These are phyloP conservation scores for Pontoporia blainvillei DNA, from an alignment of 2,113 vertebrate species.

Conservation along the genomic window DNA sequence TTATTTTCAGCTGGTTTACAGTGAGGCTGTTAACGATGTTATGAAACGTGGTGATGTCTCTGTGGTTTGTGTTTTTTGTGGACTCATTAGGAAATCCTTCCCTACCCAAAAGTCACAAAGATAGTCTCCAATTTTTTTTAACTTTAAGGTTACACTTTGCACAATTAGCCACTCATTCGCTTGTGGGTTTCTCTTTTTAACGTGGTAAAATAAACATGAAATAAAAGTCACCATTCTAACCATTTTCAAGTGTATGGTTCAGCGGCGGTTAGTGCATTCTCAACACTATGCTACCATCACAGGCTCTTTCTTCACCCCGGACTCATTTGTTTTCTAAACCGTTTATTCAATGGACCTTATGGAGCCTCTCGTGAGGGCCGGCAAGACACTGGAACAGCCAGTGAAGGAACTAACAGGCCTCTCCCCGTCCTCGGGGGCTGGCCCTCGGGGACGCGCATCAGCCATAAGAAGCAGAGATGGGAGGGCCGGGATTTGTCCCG, in stretches of 20 bases:
- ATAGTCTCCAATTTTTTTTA: not conserved
- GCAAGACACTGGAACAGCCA: not conserved
- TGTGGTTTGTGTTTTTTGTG: accelerated
- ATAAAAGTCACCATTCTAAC: not conserved
- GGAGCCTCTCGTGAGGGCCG: accelerated
- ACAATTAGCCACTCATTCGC: not conserved
- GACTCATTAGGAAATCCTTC: not conserved
- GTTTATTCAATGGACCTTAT: not conserved
- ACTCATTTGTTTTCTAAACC: not conserved
- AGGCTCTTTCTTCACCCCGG: accelerated
- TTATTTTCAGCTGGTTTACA: not conserved
- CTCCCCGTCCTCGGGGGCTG: not conserved
- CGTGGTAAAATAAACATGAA: not conserved
- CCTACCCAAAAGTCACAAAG: not conserved
- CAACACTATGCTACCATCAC: accelerated
- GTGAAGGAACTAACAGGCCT: not conserved
- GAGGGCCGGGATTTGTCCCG: not conserved
- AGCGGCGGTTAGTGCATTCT: accelerated
- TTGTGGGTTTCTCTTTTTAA: not conserved
- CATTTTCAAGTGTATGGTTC: accelerated
- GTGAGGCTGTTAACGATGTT: accelerated
- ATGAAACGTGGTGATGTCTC: accelerated
- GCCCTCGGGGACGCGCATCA: not conserved
- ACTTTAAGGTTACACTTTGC: not conserved
- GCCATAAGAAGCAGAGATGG: accelerated